A percentile compares a stretch with the other conserved stretches of the same genome.
Evolutionary conservation across 2,888 invertebrate genomes (phyloP).

Genomic region (Dolichomitus sp.): DNA sequence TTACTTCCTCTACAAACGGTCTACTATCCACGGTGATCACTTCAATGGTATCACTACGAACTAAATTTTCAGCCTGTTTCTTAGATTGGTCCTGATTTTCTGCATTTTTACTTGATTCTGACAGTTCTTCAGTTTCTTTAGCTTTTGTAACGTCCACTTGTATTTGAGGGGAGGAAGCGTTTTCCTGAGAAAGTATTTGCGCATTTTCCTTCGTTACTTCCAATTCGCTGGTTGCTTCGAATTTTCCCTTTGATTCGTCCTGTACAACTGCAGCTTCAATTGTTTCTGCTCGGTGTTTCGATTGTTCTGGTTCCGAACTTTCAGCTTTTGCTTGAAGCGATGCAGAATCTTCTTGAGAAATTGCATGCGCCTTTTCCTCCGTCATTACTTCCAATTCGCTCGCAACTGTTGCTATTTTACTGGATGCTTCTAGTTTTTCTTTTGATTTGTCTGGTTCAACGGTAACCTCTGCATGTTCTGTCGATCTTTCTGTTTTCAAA

Average conservation of each 20-base stretch:
- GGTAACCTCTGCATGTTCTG: conserved; percentile 30
- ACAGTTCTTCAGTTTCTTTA: conserved; percentile 32
- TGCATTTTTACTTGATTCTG: conserved; percentile 27
- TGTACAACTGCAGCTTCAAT: conserved; percentile 37
- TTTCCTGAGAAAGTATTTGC: conserved; percentile 15
- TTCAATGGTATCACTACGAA: conserved; percentile 40
- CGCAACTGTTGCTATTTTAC: conserved; percentile 13
- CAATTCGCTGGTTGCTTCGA: neutral
- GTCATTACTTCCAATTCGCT: neutral
- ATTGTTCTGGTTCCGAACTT: conserved; percentile 8
- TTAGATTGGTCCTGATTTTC: conserved; percentile 27
- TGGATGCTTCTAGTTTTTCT: neutral
- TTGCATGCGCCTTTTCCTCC: conserved; percentile 11
- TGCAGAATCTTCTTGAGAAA: conserved; percentile 1
- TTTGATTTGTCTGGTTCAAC: conserved; percentile 33
- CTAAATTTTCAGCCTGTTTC: neutral
- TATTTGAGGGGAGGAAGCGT: neutral
- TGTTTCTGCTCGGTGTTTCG: conserved; percentile 14
- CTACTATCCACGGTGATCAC: conserved; percentile 57
- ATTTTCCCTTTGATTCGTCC: conserved; percentile 40
- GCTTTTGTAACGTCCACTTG: conserved; percentile 12
- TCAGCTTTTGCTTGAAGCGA: neutral
- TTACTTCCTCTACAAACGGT: conserved; percentile 48
- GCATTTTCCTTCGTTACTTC: conserved; percentile 1
- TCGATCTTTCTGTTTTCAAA: conserved; percentile 24